These are phyloP conservation scores for Embiotoca jacksoni DNA, from an alignment of 2,113 vertebrate genomes.

Conservation along the genomic window DNA sequence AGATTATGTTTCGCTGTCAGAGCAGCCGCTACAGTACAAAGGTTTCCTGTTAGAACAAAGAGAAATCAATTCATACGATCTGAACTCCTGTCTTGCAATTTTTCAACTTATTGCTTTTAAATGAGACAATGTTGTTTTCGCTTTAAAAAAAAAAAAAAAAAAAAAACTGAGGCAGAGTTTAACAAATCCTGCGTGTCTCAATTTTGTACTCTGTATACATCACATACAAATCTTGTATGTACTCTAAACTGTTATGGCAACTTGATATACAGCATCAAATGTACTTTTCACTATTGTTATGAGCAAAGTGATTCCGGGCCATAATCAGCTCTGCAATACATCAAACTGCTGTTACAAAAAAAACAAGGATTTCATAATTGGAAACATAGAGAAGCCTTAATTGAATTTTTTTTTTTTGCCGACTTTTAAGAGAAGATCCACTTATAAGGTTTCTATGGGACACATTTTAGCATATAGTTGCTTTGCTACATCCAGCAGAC, in stretches of 20 bases:
- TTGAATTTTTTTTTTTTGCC: background rate
- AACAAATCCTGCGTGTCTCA: background rate
- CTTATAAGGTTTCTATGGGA: background rate
- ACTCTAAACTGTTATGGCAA: too few species aligned
- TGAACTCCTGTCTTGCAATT: constrained; percentile 3
- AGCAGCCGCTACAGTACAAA: constrained; percentile 10
- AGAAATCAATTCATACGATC: constrained; percentile 42
- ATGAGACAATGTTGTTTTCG: background rate
- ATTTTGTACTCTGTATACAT: background rate
- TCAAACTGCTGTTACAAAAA: too few species aligned
- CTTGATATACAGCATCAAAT: too few species aligned
- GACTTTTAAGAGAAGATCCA: background rate
- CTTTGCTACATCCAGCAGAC: background rate
- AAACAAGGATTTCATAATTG: background rate
- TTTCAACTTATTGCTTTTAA: constrained; percentile 30
- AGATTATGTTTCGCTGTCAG: constrained; percentile 33
- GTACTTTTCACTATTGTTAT: too few species aligned
- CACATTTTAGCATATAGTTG: background rate
- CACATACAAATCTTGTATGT: too few species aligned
- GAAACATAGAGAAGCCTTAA: background rate
- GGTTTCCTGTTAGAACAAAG: constrained; percentile 8
- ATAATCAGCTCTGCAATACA: too few species aligned
- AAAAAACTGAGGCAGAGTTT: background rate
- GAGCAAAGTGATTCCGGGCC: too few species aligned
- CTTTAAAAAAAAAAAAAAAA: constrained; percentile 30